These are phyloP conservation scores for Indicator indicator DNA, from an alignment of 2,113 vertebrate genomes.

Conservation along the genomic window DNA sequence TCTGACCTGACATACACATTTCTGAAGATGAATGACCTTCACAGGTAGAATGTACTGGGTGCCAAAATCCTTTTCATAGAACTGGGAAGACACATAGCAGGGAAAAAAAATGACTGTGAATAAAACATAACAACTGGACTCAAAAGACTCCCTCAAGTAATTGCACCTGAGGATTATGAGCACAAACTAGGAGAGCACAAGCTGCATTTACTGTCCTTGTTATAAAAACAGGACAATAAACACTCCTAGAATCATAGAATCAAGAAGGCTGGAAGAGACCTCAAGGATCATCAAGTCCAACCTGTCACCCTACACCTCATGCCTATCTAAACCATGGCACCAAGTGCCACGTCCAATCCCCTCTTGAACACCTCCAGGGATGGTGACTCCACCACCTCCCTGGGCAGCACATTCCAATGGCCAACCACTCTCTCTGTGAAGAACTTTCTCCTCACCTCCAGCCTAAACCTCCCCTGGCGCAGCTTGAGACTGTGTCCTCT, in stretches of 20 bases:
- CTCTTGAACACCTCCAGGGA: too few relatives aligned
- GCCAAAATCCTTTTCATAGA: not conserved
- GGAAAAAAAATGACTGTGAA: not conserved
- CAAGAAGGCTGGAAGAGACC: too few relatives aligned
- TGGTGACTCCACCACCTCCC: too few relatives aligned
- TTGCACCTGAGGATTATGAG: not conserved
- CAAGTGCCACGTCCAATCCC: too few relatives aligned
- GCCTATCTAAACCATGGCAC: too few relatives aligned
- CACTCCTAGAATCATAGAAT: fast-evolving
- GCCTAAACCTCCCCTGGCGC: too few relatives aligned
- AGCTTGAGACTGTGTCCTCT: too few relatives aligned
- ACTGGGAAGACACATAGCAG: not conserved
- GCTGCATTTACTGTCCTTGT: not conserved
- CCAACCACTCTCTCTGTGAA: too few relatives aligned
- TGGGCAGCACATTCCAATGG: too few relatives aligned
- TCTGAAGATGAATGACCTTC: not conserved
- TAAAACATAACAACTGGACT: not conserved
- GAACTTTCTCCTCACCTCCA: too few relatives aligned
- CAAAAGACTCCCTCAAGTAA: not conserved
- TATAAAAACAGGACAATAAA: constrained; percentile 14
- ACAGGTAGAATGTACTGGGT: not conserved
- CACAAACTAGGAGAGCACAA: not conserved
- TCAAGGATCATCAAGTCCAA: too few relatives aligned
- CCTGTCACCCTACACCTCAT: too few relatives aligned
- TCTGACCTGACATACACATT: not conserved